Conservation (phyloP, 2,113 vertebrate genomes). For the Scalopus aquaticus region DNA sequence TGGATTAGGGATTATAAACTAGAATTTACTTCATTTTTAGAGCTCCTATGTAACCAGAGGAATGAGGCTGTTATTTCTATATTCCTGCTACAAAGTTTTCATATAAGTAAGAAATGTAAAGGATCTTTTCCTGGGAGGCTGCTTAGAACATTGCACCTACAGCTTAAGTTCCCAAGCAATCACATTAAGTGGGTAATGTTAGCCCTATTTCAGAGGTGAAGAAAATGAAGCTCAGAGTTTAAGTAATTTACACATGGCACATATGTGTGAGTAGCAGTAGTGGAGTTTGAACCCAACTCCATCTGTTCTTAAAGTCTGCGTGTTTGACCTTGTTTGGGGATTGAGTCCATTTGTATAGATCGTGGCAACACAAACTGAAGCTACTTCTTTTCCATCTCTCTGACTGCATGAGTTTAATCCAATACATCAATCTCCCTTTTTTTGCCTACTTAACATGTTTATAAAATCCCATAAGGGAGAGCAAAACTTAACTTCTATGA, state of each 20-base stretch:
- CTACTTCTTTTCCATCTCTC: slow-evolving; percentile 15
- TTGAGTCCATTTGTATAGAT: not conserved
- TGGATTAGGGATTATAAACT: not conserved
- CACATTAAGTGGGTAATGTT: not conserved
- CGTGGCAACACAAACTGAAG: not conserved
- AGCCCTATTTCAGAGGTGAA: not conserved
- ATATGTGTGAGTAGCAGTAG: not conserved
- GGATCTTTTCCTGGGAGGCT: not conserved
- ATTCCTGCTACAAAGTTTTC: not conserved
- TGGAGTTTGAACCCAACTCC: not conserved
- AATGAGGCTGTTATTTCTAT: not conserved
- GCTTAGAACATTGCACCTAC: not conserved
- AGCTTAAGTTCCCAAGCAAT: not conserved
- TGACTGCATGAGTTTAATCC: not conserved
- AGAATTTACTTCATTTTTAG: slow-evolving; percentile 3
- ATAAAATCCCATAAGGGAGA: slow-evolving; percentile 46
- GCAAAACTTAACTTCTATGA: slow-evolving; percentile 44
- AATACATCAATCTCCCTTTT: slow-evolving; percentile 50
- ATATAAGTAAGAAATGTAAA: slow-evolving; percentile 19
- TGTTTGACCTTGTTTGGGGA: not conserved
- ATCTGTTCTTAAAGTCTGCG: not conserved
- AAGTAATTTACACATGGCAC: not conserved
- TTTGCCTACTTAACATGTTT: slow-evolving; percentile 64
- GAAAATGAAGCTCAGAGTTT: not conserved
- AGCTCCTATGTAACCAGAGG: not conserved